A percentile compares a stretch with the other conserved stretches of the same genome.
Conservation (phyloP, 2,888 invertebrate species). For the Cantharis rustica region DNA sequence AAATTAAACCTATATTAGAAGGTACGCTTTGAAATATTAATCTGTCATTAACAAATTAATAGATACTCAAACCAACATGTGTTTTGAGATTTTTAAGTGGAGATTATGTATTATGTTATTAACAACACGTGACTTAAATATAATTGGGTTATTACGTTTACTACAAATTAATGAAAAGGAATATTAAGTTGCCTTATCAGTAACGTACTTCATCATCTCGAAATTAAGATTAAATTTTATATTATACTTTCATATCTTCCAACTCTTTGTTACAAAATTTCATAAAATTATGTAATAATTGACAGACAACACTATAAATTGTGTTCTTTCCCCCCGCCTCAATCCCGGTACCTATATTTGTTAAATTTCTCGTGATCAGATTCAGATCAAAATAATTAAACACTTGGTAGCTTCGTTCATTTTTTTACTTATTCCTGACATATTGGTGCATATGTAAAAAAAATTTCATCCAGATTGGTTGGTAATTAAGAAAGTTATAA, state of each 20-base stretch:
- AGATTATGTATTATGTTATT: slow-evolving; percentile 4
- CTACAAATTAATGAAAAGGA: neutral
- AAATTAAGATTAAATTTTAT: neutral
- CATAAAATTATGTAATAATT: too few relatives aligned
- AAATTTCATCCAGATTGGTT: too few relatives aligned
- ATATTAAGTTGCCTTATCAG: neutral
- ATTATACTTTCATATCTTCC: neutral
- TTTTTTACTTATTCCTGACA: too few relatives aligned
- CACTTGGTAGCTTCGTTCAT: too few relatives aligned
- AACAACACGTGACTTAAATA: slow-evolving; percentile 24
- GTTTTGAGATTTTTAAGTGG: neutral
- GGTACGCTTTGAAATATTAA: slow-evolving; percentile 2
- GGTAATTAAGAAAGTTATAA: too few relatives aligned
- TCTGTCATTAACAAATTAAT: slow-evolving; percentile 4
- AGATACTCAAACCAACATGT: neutral
- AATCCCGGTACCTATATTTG: too few relatives aligned
- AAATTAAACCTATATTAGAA: neutral
- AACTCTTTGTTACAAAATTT: neutral
- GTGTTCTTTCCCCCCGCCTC: too few relatives aligned
- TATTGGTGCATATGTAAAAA: too few relatives aligned
- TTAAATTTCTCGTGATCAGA: too few relatives aligned
- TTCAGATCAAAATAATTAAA: too few relatives aligned
- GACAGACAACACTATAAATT: too few relatives aligned
- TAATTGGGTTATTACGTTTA: neutral
- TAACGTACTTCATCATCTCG: neutral